A percentile compares a stretch with the other conserved stretches of the same genome.
phyloP scores from a whole-genome alignment of 2,888 invertebrate genomes.

The Entomobrya multifasciata region DNA sequence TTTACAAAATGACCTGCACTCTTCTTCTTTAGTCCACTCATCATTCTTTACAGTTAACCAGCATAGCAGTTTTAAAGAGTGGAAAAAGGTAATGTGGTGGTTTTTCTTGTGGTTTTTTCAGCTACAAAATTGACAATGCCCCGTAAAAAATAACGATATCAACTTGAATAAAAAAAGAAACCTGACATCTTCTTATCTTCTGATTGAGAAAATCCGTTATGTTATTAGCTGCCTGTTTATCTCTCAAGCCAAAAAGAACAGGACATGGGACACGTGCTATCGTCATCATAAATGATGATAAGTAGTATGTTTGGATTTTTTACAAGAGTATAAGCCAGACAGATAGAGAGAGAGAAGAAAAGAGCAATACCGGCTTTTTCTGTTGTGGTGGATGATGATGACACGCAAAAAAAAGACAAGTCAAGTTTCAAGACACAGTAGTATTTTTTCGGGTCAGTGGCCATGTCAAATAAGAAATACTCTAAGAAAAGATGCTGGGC shows the following conservation, averaged over 20 bases:
- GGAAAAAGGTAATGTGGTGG: constrained; percentile 30
- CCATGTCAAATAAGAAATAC: constrained; percentile 23
- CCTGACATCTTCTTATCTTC: constrained; percentile 37
- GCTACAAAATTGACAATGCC: not conserved
- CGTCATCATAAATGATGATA: constrained; percentile 33
- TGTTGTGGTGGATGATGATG: constrained; percentile 11
- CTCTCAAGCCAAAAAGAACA: not conserved
- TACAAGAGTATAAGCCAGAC: too few species aligned
- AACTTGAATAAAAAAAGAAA: not conserved
- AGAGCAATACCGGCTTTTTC: not conserved
- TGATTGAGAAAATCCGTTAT: constrained; percentile 59
- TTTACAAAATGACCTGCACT: constrained; percentile 62
- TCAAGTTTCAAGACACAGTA: too few species aligned
- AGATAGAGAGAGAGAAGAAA: not conserved
- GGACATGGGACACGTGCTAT: constrained; percentile 71
- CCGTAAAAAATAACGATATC: not conserved
- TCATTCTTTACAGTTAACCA: constrained; percentile 58
- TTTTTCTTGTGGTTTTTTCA: constrained; percentile 52
- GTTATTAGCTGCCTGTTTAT: constrained; percentile 5
- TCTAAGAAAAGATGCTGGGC: not conserved
- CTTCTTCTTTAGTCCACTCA: constrained; percentile 5
- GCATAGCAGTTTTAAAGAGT: not conserved
- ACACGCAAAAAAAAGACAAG: constrained; percentile 10
- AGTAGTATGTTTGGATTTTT: not conserved
- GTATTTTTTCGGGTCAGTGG: constrained; percentile 54